Base-by-base conservation (phyloP, 2,888 invertebrate species). In the Erannis defoliaria region DNA sequence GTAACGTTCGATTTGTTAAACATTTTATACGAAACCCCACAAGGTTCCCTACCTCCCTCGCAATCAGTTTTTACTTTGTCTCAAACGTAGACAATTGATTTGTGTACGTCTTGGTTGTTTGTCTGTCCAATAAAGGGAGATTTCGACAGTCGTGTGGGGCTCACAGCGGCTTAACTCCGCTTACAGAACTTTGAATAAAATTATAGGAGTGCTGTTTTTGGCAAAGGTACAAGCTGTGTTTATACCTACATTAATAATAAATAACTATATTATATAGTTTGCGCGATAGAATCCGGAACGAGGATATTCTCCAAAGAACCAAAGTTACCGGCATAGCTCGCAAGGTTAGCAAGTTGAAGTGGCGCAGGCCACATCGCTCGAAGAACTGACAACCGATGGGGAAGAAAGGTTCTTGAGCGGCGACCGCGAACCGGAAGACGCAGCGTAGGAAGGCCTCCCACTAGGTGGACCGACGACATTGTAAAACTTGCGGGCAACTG, bases 101-200 rank as follows among this genome's bases (percentile, higher is more conserved):
- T 86, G 83, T 85, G 75, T 82, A 74, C 76, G 70, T 76, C 69
- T 73, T 68, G 70, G 77, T 80, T 84, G 81, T 84, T 86, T 87
- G 79, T 85, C 79, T 81, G 76, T 70, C 77, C 82, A 87, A 85
- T 84, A 84, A 86, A 80, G 75, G 78, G 80, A 78, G 85, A 84
- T 84, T 85, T 79, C 71, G 74, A 70, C 81, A 80, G 83, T 81
- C 81, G 76, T 66, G 75, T 58, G 67, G 73, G 66, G 74, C 70
- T 62, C 55, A 61, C 55, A 61, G 61, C 48, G 66, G 73, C 70
- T 73, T 70, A 73, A 62, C 57, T 56, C 53, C 55, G 38, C 62
- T 62, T 53, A 51, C 35, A 55, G 33, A 16, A 19, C 37, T 23
- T 45, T 51, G 31, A 48, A 48, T 72, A 74, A 72, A 73, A 77